Conservation (phyloP, 53 echinoderm and acorn worm species). For the Crossaster papposus region DNA sequence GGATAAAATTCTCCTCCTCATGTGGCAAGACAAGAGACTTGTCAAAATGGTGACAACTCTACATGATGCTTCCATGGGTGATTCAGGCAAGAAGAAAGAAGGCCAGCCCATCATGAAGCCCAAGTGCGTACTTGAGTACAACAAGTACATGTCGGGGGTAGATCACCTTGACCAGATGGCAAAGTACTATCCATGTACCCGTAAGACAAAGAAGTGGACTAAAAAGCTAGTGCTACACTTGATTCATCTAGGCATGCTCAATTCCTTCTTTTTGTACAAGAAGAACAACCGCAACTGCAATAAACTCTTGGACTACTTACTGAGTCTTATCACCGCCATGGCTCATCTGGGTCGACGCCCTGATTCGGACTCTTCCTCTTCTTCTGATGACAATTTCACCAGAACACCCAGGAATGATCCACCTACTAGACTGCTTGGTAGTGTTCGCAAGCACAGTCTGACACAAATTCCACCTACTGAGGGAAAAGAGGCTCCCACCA, state of each 20-base stretch:
- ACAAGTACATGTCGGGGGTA: background rate
- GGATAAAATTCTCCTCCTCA: background rate
- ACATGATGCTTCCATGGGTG: background rate
- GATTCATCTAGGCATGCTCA: background rate
- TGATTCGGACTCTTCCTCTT: slow-evolving; percentile 1
- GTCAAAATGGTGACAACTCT: slow-evolving; percentile 8
- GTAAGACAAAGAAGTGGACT: background rate
- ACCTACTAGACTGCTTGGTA: background rate
- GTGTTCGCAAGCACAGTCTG: background rate
- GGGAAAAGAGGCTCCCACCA: background rate
- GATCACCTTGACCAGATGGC: slow-evolving; percentile 7
- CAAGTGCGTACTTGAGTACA: slow-evolving; percentile 1
- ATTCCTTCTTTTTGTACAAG: slow-evolving; percentile 1
- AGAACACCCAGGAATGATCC: background rate
- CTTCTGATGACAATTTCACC: background rate
- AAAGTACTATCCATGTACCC: slow-evolving; percentile 9
- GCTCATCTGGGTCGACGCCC: background rate
- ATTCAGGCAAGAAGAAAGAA: slow-evolving; percentile 1
- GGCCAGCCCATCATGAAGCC: background rate
- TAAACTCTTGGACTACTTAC: slow-evolving; percentile 5
- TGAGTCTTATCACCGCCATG: background rate
- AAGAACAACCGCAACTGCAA: background rate
- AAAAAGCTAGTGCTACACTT: slow-evolving; percentile 4
- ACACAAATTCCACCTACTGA: slow-evolving; percentile 2
- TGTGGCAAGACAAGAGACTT: slow-evolving; percentile 13